Evolutionary conservation across 1,140 invertebrate genomes (phyloP).

Genomic region (Protaetia brevitarsis): DNA sequence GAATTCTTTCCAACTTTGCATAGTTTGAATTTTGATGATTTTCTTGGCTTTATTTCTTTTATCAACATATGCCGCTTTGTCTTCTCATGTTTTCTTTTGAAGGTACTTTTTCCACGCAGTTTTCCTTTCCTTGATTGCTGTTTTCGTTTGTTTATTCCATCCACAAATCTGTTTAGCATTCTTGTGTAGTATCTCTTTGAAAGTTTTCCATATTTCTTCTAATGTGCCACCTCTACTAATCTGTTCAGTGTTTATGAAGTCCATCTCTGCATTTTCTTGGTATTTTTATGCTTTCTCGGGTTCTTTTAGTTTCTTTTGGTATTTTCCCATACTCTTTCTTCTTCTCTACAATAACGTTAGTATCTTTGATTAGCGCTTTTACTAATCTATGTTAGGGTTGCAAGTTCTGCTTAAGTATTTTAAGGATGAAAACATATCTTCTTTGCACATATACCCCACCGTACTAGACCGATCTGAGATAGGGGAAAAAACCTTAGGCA

Average conservation of each 20-base stretch:
- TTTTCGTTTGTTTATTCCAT: not conserved
- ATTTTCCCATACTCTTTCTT: not conserved
- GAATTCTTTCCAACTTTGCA: no score
- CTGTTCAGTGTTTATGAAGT: no score
- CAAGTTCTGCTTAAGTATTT: not conserved
- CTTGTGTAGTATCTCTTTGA: not conserved
- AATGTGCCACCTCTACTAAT: not conserved
- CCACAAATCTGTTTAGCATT: not conserved
- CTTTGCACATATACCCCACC: no score
- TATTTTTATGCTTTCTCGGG: not conserved
- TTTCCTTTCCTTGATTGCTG: not conserved
- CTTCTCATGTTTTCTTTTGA: no score
- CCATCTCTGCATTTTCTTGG: no score
- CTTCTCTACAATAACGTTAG: not conserved
- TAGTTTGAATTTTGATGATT: no score
- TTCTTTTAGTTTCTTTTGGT: not conserved
- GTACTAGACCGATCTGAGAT: no score
- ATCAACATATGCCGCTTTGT: no score
- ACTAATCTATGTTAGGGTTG: not conserved
- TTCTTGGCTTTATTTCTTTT: no score
- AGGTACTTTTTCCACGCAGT: no score
- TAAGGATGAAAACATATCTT: no score
- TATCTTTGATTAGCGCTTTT: not conserved
- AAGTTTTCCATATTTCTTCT: not conserved
- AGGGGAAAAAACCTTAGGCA: no score